These are phyloP conservation scores for Gryllus bimaculatus DNA, from an alignment of 1,140 invertebrate genomes.

Conservation along the genomic window DNA sequence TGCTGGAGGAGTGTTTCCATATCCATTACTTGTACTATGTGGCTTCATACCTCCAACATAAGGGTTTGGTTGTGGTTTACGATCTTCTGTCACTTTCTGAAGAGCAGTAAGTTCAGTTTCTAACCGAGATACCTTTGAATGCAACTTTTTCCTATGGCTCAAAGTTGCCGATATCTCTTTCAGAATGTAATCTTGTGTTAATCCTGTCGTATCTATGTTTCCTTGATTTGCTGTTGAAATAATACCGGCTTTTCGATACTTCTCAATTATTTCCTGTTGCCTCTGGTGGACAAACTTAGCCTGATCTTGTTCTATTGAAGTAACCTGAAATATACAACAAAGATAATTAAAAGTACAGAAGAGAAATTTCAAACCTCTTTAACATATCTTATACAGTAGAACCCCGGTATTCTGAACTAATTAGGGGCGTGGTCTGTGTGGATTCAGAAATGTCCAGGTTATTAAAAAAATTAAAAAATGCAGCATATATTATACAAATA, in stretches of 20 bases:
- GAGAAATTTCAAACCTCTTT: no score
- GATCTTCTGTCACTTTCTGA: conserved; percentile 56
- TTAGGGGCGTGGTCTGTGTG: no score
- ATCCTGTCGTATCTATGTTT: conserved; percentile 48
- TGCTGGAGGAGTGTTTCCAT: neutral
- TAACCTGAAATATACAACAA: conserved; percentile 20
- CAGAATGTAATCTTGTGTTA: conserved; percentile 67
- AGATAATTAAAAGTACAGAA: no score
- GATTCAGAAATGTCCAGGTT: no score
- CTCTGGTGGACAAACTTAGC: conserved; percentile 52
- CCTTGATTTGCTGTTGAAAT: conserved; percentile 34
- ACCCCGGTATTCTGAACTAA: no score
- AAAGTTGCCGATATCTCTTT: conserved; percentile 77
- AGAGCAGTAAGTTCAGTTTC: conserved; percentile 64
- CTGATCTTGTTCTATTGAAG: conserved; percentile 57
- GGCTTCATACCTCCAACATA: conserved; percentile 27
- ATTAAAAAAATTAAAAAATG: no score
- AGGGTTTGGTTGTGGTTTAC: conserved; percentile 26
- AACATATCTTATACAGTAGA: no score
- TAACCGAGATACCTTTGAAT: conserved; percentile 60
- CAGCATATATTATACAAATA: no score
- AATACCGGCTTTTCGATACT: conserved; percentile 39
- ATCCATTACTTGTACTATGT: neutral
- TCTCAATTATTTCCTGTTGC: conserved; percentile 58
- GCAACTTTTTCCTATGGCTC: conserved; percentile 67